A percentile compares a stretch with the other conserved stretches of the same genome.
These are phyloP conservation scores for Aurelia sp. DNA, from an alignment of 30 jellyfish, hydroid and myxozoan species.

Conservation along the genomic window DNA sequence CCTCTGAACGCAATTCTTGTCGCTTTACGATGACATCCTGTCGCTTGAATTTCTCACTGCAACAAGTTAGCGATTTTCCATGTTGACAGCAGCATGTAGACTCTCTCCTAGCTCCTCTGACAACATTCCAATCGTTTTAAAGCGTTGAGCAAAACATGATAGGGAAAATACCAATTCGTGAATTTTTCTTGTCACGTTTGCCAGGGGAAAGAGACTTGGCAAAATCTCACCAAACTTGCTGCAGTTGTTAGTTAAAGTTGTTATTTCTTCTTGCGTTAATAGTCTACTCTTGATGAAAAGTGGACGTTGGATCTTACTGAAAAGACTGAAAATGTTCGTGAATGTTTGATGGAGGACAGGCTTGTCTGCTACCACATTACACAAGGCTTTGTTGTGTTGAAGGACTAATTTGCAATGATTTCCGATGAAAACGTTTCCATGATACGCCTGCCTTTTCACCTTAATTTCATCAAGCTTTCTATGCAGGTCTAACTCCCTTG, in stretches of 20 bases:
- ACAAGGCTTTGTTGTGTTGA: no score
- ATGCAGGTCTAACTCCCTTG: no score
- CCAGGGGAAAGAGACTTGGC: slow-evolving; percentile 17
- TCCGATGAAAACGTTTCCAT: no score
- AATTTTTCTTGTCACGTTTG: slow-evolving; percentile 33
- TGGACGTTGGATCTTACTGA: no score
- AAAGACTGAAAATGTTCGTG: no score
- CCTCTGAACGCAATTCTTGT: slow-evolving; percentile 22
- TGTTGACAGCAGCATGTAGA: slow-evolving; percentile 38
- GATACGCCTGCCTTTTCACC: no score
- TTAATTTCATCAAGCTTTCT: no score
- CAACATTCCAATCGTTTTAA: slow-evolving; percentile 37
- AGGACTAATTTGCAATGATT: no score
- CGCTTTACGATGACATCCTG: not conserved
- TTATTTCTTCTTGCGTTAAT: no score
- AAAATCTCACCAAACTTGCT: slow-evolving; percentile 25
- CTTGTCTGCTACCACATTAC: no score
- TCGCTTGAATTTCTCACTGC: slow-evolving; percentile 17
- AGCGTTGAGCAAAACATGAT: slow-evolving; percentile 38
- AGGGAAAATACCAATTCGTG: slow-evolving; percentile 30
- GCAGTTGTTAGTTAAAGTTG: slow-evolving; percentile 4
- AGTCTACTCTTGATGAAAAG: no score
- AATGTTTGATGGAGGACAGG: no score
- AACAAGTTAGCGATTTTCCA: slow-evolving; percentile 34
- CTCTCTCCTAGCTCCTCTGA: slow-evolving; percentile 60